Base-by-base conservation (phyloP, 2,797 vertebrate species). In the Decapterus maruadsi region DNA sequence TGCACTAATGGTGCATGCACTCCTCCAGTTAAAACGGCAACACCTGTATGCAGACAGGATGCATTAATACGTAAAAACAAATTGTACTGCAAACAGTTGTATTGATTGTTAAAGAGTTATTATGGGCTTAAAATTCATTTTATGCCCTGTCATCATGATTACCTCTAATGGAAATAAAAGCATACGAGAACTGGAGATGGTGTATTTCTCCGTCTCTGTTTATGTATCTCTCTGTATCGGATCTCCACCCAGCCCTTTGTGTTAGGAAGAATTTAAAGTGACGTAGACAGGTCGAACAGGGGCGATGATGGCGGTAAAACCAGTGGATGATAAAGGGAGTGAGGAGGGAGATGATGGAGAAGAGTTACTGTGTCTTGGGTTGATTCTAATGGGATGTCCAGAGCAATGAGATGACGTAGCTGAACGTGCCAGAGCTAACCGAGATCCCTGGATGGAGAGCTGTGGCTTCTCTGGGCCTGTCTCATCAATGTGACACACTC, bases 401-500 rank as follows among this genome's bases (percentile, higher is more conserved):
- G 62, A 54, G 63, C 13, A 14, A 75, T 80, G 73, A 82, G 53
- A 67, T 83, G 77, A 86, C 12, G 55, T 70, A 54, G 61, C 31
- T 58, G 51, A 89, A 89, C 54, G 34, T 72, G 73, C 73, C 68
- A 64, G 65, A 78, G 80, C 59, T 19, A 67, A 69, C 58, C 60
- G 40, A 69, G 31, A 77, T 75, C 77, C 67, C 75, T 74, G 56
- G 57, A 85, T 53, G 16, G 62, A n/a, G 75, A 82, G 82, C 84
- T 77, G 46, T 56, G 54, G 54, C 70, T 78, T 88, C 85, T 91
- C 82, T 29, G 38, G 71, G 75, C 75, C 75, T 88, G 92, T 93
- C 93, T 91, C 89, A 93, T 93, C 87, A 64, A 93, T 94, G 87
- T 92, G 93, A 91, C 93, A 90, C 72, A 55, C 69, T 82, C 14